Conservation (phyloP, 30 jellyfish, hydroid and myxozoan genomes). For the Hydra vulgaris region DNA sequence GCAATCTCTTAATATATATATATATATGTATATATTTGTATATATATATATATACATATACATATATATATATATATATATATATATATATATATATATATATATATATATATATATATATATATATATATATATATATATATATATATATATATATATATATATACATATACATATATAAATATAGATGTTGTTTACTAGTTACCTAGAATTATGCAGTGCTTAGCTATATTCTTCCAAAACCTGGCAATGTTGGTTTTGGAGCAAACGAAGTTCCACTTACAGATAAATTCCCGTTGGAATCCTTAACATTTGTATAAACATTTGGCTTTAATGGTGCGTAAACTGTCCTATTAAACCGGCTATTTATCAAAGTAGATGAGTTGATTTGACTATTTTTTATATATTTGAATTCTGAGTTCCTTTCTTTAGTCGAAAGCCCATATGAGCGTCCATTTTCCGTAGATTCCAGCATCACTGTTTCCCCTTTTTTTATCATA, state of each 20-base stretch:
- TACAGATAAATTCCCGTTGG: slow-evolving; percentile 55
- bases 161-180: too few species aligned
- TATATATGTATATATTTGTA: too few species aligned
- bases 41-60: too few species aligned
- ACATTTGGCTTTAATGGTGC: background rate
- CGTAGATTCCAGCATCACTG: background rate
- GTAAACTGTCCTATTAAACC: background rate
- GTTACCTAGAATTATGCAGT: too few species aligned
- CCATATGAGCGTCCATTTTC: background rate
- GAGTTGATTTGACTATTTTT: background rate
- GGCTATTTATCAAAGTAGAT: background rate
- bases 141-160: too few species aligned
- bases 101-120: too few species aligned
- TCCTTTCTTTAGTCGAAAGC: background rate
- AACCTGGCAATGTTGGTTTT: slow-evolving; percentile 72
- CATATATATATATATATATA: too few species aligned
- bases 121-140: too few species aligned
- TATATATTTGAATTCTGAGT: background rate
- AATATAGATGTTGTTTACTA: too few species aligned
- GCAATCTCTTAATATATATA: too few species aligned
- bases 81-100: too few species aligned
- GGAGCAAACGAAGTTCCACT: slow-evolving; percentile 93
- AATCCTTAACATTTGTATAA: background rate
- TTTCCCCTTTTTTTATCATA: too few species aligned
- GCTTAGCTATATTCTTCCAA: slow-evolving; percentile 57